Evolutionary conservation across 2,113 vertebrate species (phyloP).

Genomic region (Solenodon paradoxus): DNA sequence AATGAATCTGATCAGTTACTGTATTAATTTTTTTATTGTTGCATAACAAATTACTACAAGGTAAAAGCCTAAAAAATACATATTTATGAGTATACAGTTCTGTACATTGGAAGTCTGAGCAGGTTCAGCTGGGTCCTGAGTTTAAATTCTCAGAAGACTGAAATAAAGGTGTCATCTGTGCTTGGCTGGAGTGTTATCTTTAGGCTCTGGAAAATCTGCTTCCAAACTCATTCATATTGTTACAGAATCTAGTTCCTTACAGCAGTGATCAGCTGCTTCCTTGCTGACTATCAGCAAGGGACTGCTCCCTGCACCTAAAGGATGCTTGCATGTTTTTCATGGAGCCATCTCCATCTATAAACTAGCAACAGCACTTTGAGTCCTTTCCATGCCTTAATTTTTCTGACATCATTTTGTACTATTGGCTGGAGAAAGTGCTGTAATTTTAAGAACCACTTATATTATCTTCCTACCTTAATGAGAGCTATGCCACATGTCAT

Average conservation of each 20-base stretch:
- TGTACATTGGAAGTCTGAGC: background rate
- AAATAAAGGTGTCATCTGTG: background rate
- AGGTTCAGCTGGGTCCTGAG: background rate
- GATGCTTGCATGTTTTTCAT: background rate
- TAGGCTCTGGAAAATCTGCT: background rate
- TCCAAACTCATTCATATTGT: background rate
- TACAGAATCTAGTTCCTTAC: background rate
- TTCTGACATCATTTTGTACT: background rate
- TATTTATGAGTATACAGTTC: background rate
- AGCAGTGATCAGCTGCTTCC: background rate
- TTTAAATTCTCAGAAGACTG: background rate
- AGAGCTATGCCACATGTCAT: background rate
- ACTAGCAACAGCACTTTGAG: background rate
- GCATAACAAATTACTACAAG: background rate
- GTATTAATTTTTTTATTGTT: background rate
- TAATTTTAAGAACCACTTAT: background rate
- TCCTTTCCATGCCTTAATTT: background rate
- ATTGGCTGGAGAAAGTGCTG: background rate
- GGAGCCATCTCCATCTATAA: background rate
- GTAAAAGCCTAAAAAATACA: background rate
- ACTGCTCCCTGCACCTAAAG: background rate
- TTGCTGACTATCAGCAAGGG: background rate
- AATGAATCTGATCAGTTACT: background rate
- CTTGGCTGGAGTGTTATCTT: background rate
- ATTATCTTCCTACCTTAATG: background rate